Evolutionary conservation across 2,113 vertebrate genomes (phyloP), one percentile per base, ranked within the genome.

Genomic region (Zootoca vivipara): DNA sequence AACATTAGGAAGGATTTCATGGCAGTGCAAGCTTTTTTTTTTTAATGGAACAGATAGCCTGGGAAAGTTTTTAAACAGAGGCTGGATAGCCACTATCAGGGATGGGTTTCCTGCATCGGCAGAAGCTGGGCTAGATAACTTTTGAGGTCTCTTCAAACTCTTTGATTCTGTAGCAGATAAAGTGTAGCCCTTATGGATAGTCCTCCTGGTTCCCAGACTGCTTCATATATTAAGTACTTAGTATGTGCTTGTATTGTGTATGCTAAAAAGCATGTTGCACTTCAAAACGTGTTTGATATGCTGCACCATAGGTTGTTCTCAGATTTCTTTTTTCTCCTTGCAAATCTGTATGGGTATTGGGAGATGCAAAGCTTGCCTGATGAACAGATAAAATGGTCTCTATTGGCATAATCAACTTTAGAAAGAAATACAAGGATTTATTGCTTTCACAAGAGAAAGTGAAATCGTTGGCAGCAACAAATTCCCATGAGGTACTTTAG

Each of bases 381-480:
- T 28, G 20, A 82, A 28, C 86, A 82, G 46, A 33, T 15, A 26
- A 13, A 42, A 28, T 24, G 69, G 70, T 24, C 15, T 46, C n/a
- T n/a, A 38, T 2, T 65, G 56, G 24, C 18, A 26, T 69, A 78
- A 42, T 35, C 73, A 38, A n/a, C n/a, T 87, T 82, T 4, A 69
- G 46, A n/a, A 56, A 16, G n/a, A 46, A 67, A 38, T 1, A 0
- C 42, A 35, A 82, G 56, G 58, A 83, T 83, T 78, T 69, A 84
- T 81, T 78, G 38, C 72, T 82, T 82, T 85, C 35, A 67, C 7
- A 86, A 28, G 65, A 33, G 35, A 89, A 83, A 78, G 56, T 56
- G 52, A 91, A 89, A 0, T 8, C 2, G 16, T 33, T 67, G 7
- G 33, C 3, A 90, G 42, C 42, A n/a, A 9, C 33, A 28, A 40